These are phyloP conservation scores for Heliconius ismenius DNA, from an alignment of 2,888 invertebrate species.

Conservation along the genomic window DNA sequence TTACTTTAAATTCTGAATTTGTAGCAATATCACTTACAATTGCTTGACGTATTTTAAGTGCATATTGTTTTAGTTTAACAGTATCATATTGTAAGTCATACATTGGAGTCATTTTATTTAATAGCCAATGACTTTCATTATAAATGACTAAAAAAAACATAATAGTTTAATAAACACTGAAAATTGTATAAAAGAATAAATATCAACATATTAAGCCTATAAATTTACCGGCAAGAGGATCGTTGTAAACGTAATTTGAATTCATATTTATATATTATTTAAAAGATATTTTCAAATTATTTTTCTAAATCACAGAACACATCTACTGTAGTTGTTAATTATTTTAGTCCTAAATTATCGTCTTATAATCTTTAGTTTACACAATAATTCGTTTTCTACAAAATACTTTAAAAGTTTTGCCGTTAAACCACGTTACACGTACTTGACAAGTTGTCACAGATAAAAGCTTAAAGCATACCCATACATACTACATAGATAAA, in stretches of 20 bases:
- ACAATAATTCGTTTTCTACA: background rate
- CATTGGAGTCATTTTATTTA: conserved; percentile 69
- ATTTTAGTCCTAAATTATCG: background rate
- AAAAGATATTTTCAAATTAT: background rate
- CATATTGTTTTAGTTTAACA: conserved; percentile 72
- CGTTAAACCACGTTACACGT: background rate
- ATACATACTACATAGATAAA: background rate
- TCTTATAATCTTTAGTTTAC: background rate
- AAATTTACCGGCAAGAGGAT: conserved; percentile 51
- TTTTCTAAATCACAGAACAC: no score
- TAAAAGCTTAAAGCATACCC: background rate
- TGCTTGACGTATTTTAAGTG: conserved; percentile 67
- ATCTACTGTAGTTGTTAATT: no score
- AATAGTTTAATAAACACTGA: background rate
- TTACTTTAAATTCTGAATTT: conserved; percentile 60
- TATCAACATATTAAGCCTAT: background rate
- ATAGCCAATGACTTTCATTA: conserved; percentile 68
- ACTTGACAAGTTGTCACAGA: no score
- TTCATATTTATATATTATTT: conserved; percentile 35
- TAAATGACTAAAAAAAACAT: conserved; percentile 61
- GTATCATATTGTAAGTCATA: conserved; percentile 62
- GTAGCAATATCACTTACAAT: conserved; percentile 58
- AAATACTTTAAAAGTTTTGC: conserved; percentile 7
- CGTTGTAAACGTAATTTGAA: conserved; percentile 43
- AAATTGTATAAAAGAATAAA: background rate